Base-by-base conservation (phyloP, 2,797 vertebrate species). In the Schizopygopsis malacanthus region DNA sequence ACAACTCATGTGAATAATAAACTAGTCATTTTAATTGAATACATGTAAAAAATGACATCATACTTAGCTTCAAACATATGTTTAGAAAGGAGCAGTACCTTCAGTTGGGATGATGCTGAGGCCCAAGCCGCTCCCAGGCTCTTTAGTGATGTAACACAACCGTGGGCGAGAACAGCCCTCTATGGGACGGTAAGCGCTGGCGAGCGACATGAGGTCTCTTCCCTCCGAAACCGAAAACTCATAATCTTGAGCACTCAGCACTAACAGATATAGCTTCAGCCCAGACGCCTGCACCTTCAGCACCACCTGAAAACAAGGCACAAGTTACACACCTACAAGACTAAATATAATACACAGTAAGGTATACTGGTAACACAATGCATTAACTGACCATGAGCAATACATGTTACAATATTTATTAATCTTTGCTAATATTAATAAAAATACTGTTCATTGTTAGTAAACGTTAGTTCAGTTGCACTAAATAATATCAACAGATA, bases 211-310 rank as follows among this genome's bases (percentile, higher is more conserved):
- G 9, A 95, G 81, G 84, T 95, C 93, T 33, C 87, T 88, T 54
- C 91, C 92, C 61, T 90, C 88, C 43, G 92, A 91, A 61, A 92
- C 87, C 0, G 93, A 94, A 86, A 94, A 88, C 22, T 96, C 90
- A 0, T 96, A 95, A 79, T 96, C 87, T 0, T 89, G 83, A 0
- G 90, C 88, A 0, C 95, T 94, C 92, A 97, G 85, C 87, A 99
- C 96, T 0, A 94, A 92, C 63, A 99, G 94, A 37, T 97, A 93
- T 45, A 99, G 92, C 73, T 96, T 93, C 15, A 94, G 90, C 11
- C 97, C 95, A 0, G 96, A 98, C 2, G 93, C 93, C 92, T 96
- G 96, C 92, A 99, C 96, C 92, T 93, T 96, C 88, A 94, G 94
- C 25, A 96, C 94, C 86, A 98, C 96, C 98, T 99, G 89, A 77